Evolutionary conservation across 2,113 vertebrate genomes (phyloP).

Genomic region (Octodon degus): DNA sequence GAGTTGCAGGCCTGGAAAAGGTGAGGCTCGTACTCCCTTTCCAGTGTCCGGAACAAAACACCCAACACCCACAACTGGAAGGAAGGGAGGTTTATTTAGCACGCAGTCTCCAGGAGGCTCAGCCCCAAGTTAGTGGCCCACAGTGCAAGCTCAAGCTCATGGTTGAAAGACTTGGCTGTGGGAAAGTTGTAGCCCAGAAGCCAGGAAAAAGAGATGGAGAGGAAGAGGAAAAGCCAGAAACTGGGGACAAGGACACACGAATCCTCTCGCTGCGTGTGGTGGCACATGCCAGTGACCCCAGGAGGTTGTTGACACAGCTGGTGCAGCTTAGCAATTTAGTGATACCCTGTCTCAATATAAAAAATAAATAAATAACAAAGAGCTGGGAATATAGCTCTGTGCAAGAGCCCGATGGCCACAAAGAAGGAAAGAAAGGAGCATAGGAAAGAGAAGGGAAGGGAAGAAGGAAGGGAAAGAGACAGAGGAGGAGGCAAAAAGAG

Average conservation of each 20-base stretch:
- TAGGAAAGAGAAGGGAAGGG: background rate
- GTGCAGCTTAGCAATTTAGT: background rate
- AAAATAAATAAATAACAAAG: background rate
- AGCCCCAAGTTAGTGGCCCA: background rate
- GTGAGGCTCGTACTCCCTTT: background rate
- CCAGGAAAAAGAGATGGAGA: background rate
- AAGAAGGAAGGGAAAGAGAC: rapidly evolving
- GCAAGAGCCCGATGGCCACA: background rate
- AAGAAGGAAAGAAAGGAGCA: background rate
- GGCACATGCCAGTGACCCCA: background rate
- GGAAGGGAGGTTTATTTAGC: background rate
- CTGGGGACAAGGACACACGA: background rate
- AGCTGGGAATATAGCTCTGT: background rate
- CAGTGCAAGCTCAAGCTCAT: background rate
- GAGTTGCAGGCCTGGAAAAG: background rate
- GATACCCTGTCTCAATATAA: background rate
- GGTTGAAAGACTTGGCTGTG: background rate
- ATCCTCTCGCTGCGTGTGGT: background rate
- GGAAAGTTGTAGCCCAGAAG: background rate
- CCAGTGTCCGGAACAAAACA: background rate
- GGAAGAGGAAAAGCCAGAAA: background rate
- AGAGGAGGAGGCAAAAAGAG: background rate
- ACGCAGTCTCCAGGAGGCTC: background rate
- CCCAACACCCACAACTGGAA: background rate
- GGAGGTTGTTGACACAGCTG: background rate